These are phyloP conservation scores for Erpornis zantholeuca DNA, from an alignment of 2,113 vertebrate genomes.

Conservation along the genomic window DNA sequence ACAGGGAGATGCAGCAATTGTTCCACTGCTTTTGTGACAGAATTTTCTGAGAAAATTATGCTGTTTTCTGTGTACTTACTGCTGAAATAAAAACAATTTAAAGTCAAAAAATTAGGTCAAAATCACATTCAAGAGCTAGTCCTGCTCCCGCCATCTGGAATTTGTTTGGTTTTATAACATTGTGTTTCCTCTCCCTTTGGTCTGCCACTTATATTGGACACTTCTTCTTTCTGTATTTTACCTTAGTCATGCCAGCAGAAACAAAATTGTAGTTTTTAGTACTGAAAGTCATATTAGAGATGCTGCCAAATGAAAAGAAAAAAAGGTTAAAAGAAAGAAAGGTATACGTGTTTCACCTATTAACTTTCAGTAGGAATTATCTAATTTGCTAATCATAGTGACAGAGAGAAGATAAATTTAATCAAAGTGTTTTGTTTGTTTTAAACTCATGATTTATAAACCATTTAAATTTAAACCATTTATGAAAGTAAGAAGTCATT, in stretches of 20 bases:
- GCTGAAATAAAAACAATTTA: neutral
- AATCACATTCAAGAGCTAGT: neutral
- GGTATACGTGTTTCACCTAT: neutral
- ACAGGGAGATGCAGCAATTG: neutral
- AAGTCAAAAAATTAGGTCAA: neutral
- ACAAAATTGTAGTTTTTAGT: neutral
- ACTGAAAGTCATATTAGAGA: neutral
- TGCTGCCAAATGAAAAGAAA: neutral
- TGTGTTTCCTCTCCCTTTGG: neutral
- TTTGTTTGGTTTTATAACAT: neutral
- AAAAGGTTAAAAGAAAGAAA: neutral
- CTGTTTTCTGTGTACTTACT: neutral
- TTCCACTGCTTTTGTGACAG: neutral
- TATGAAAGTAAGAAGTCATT: neutral
- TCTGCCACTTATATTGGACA: neutral
- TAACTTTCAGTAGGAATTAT: neutral
- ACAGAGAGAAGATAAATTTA: neutral
- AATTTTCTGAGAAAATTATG: neutral
- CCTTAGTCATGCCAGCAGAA: neutral
- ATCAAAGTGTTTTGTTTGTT: neutral
- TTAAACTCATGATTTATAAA: neutral
- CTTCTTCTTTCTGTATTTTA: neutral
- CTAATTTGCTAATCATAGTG: neutral
- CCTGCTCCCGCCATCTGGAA: neutral
- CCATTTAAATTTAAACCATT: neutral